Base-by-base conservation (phyloP, 2,888 invertebrate species). In the Dicycla oo region DNA sequence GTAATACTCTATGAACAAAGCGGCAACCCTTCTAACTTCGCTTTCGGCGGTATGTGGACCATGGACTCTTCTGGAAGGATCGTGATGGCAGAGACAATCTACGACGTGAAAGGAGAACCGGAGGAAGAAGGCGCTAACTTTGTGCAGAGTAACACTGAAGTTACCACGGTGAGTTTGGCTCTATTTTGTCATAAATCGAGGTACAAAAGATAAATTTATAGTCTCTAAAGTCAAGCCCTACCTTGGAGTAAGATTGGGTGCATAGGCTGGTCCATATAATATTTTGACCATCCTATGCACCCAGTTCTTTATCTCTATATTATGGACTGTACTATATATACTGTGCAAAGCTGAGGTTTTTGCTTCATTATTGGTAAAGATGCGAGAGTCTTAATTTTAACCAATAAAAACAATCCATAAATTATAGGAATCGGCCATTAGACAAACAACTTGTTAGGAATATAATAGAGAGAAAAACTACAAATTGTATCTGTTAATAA, bases 81-180 rank as follows among this genome's bases (percentile, higher is more conserved):
- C n/a, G 95, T 96, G 3, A 95, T 96, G 95, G 95, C 96, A 0
- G 96, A 96, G 78, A 95, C 96, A 0, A 95, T 96, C 40, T 96
- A 96, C 66, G 96, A 96, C 76, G 96, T 96, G 13, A 96, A 96
- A 81, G 95, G 95, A 0, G 96, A 96, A 47, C 96, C 95, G 0
- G 96, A 96, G 47, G 96, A 96, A 63, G 96, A 96, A 78, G 88
- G 90, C 20, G 88, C 88, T 0, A 94, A 93, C 0, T 95, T 95
- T 71, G 96, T 96, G 2, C 96, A 96, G 74, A 94, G 89, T 57
- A 89, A 94, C 7, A 88, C 93, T 2, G 96, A 96, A 88, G 95
- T 95, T 7, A 91, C 85, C 53, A 93, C 91, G 83, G 95, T 96
- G 77, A 93, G 94, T 93, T 65, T 26, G 20, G 26, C 1, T 53